Conservation (phyloP, 2,113 vertebrate species). For the Irena cyanogastra region DNA sequence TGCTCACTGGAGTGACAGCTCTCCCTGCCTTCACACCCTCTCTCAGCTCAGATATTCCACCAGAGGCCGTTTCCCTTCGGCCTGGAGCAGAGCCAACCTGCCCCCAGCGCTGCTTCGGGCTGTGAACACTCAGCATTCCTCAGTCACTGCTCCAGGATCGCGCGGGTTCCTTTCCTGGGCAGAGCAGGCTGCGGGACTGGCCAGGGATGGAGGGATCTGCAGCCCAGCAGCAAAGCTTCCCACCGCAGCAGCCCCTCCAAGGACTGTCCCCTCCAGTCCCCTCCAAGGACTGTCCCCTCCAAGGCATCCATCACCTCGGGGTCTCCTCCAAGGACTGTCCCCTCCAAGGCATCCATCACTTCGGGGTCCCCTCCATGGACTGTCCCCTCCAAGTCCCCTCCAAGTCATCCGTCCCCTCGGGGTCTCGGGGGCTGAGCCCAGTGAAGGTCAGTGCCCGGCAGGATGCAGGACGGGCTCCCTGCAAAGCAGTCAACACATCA, state of each 20-base stretch:
- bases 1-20: fast-evolving
- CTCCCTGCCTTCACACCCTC: neutral
- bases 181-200: fast-evolving
- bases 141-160: fast-evolving
- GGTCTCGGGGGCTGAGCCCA: fast-evolving
- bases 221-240: neutral
- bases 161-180: fast-evolving
- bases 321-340: too few relatives aligned
- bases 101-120: fast-evolving
- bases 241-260: fast-evolving
- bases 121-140: fast-evolving
- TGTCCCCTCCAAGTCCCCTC: too few relatives aligned
- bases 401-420: fast-evolving
- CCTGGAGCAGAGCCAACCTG: fast-evolving
- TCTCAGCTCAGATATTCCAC: neutral
- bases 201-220: neutral
- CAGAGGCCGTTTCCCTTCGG: neutral
- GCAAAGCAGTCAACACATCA: slow-evolving; percentile 21
- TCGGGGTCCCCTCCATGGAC: fast-evolving
- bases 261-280: too few relatives aligned
- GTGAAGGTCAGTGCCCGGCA: neutral
- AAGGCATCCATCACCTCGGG: too few relatives aligned
- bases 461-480: neutral
- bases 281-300: too few relatives aligned
- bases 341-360: too few relatives aligned